Evolutionary conservation across 2,888 invertebrate species (phyloP).

Genomic region (Lomographa bimaculata): DNA sequence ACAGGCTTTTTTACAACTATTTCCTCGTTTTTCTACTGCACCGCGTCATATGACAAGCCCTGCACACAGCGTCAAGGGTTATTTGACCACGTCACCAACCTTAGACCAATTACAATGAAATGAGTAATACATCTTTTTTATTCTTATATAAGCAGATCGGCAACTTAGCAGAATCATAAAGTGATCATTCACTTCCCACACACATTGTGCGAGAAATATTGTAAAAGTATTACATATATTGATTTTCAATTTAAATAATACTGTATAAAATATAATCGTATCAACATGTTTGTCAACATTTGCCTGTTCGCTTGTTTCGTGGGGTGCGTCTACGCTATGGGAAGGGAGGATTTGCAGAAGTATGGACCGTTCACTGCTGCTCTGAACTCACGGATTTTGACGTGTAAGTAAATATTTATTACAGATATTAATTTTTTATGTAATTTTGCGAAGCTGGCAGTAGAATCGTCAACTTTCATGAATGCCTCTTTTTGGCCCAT

Average conservation of each 20-base stretch:
- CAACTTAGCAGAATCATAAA: background rate
- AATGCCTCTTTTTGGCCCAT: too few species aligned
- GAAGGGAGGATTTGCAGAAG: slow-evolving; percentile 24
- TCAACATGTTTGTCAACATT: slow-evolving; percentile 16
- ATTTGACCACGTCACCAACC: too few species aligned
- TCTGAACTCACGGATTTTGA: slow-evolving; percentile 22
- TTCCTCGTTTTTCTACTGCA: too few species aligned
- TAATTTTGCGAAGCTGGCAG: too few species aligned
- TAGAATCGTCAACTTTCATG: too few species aligned
- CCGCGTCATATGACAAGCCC: too few species aligned
- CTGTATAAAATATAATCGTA: slow-evolving; percentile 19
- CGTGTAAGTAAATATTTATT: slow-evolving; percentile 24
- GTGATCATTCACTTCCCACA: slow-evolving; percentile 12
- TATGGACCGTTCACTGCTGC: slow-evolving; percentile 25
- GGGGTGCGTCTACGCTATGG: slow-evolving; percentile 11
- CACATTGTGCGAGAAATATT: slow-evolving; percentile 21
- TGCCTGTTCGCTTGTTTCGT: slow-evolving; percentile 19
- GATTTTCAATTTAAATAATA: slow-evolving; percentile 21
- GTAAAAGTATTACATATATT: slow-evolving; percentile 17
- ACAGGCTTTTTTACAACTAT: too few species aligned
- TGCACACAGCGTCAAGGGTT: too few species aligned
- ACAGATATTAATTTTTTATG: too few species aligned
- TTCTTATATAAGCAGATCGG: too few species aligned
- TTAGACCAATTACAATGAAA: too few species aligned
- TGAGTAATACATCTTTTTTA: too few species aligned